Percentiles rank a stretch among this genome's conserved stretches.
These are phyloP conservation scores for Dexiosoma caninum DNA, from an alignment of 2,888 invertebrate genomes.

Conservation along the genomic window DNA sequence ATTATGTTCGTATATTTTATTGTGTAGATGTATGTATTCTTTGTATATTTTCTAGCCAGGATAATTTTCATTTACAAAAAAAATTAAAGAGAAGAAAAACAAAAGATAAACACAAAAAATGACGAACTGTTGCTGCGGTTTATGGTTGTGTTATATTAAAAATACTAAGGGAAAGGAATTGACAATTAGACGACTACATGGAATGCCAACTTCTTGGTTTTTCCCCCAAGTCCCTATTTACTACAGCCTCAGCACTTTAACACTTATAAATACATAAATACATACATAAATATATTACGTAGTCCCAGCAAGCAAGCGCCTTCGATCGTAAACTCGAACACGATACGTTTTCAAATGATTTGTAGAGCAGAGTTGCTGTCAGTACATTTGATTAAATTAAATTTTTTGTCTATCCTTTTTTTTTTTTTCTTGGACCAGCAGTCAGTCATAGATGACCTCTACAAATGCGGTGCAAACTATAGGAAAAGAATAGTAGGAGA, in stretches of 20 bases:
- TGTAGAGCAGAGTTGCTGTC: too few species aligned
- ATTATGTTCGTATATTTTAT: neutral
- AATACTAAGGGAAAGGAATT: conserved; percentile 1
- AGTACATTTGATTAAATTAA: too few species aligned
- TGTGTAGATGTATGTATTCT: too few species aligned
- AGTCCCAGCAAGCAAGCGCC: too few species aligned
- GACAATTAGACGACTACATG: conserved; percentile 17
- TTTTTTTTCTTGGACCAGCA: too few species aligned
- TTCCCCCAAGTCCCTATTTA: neutral
- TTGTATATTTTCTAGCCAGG: neutral
- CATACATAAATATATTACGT: too few species aligned
- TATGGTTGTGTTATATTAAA: conserved; percentile 49
- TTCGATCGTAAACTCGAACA: too few species aligned
- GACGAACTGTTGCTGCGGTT: conserved; percentile 60
- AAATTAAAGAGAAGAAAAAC: neutral
- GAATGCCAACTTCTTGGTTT: neutral
- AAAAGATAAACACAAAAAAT: neutral
- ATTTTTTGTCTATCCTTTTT: too few species aligned
- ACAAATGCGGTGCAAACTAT: too few species aligned
- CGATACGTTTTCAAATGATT: too few species aligned
- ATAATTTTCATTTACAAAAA: conserved; percentile 22
- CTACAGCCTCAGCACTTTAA: neutral
- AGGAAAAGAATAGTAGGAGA: too few species aligned
- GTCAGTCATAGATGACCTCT: too few species aligned
- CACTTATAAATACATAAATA: neutral